These are phyloP conservation scores for Chloroceryle amazona DNA, from an alignment of 2,797 vertebrate species.

Conservation along the genomic window DNA sequence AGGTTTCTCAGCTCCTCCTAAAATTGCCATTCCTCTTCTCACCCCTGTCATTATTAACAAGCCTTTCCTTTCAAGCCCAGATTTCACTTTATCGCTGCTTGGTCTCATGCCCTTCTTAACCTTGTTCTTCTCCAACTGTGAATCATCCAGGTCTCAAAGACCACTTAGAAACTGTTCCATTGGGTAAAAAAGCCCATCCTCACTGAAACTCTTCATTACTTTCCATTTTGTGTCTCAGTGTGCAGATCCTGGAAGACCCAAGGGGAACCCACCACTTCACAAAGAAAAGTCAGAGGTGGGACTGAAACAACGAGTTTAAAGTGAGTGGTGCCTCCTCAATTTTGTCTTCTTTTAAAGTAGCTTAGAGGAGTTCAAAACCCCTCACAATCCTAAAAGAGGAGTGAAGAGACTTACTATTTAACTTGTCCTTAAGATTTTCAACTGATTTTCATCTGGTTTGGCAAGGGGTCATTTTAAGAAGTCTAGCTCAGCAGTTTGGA, in stretches of 20 bases:
- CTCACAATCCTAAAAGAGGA: not conserved
- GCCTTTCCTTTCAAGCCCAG: not conserved
- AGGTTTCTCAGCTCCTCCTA: not conserved
- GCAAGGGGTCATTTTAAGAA: not conserved
- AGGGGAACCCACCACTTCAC: not conserved
- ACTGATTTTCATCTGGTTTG: not conserved
- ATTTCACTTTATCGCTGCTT: not conserved
- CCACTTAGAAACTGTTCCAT: not conserved
- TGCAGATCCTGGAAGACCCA: not conserved
- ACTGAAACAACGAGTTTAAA: not conserved
- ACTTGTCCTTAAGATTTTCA: not conserved
- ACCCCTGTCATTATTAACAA: not conserved
- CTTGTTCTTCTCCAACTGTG: not conserved
- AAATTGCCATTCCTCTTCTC: not conserved
- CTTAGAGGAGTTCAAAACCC: not conserved
- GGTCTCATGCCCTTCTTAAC: not conserved
- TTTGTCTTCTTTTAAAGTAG: not conserved
- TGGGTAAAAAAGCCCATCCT: not conserved
- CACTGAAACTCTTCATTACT: not conserved
- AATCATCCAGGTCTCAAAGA: not conserved
- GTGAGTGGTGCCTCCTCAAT: not conserved
- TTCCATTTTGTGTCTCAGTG: not conserved
- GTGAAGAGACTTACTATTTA: not conserved
- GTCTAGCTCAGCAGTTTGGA: not conserved
- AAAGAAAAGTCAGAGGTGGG: not conserved